A percentile compares a stretch with the other conserved stretches of the same genome.
Evolutionary conservation across 2,888 invertebrate genomes (phyloP).

Genomic region (Acrobasis suavella): DNA sequence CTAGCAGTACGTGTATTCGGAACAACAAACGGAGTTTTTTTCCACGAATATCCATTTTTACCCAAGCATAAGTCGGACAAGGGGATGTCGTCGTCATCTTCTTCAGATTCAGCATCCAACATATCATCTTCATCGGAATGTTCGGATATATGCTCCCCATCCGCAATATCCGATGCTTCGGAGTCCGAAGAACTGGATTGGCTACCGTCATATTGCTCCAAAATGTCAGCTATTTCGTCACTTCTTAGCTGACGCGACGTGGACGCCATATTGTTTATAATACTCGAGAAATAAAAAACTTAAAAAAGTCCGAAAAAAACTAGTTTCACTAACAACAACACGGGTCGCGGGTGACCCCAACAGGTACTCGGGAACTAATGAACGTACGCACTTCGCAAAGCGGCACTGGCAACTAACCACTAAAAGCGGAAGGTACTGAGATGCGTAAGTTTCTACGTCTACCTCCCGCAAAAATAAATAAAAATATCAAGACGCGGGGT

Average conservation of each 20-base stretch:
- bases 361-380: neutral
- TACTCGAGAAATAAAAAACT: neutral
- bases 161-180: neutral
- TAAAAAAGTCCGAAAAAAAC: too few species aligned
- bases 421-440: too few species aligned
- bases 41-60: too few species aligned
- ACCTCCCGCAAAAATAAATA: too few species aligned
- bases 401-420: too few species aligned
- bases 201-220: neutral
- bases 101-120: neutral
- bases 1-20: too few species aligned
- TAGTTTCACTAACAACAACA: too few species aligned
- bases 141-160: neutral
- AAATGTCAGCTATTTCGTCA: neutral
- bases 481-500: neutral
- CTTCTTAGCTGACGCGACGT: neutral
- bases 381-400: neutral
- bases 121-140: neutral
- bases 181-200: neutral
- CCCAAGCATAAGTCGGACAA: too few species aligned
- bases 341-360: too few species aligned
- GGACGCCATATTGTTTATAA: neutral
- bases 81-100: neutral
- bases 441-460: too few species aligned
- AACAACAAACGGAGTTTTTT: too few species aligned